Evolutionary conservation across 2,888 invertebrate species (phyloP).

Genomic region (Eurytoma adleriae): DNA sequence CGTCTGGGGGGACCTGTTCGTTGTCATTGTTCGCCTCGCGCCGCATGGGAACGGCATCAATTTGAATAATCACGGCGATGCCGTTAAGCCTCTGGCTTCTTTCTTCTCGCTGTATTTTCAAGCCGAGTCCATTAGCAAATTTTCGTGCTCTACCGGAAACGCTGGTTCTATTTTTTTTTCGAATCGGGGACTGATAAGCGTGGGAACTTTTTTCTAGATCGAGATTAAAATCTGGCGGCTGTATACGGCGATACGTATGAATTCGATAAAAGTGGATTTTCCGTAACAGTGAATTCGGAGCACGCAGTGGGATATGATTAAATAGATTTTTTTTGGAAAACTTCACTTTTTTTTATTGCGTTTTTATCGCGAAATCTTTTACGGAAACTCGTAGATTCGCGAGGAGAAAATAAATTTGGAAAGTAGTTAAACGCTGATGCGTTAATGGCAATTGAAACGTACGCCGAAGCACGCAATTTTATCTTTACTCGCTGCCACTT

Average conservation of each 20-base stretch:
- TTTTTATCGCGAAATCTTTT: too few species aligned
- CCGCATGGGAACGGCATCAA: conserved; percentile 40
- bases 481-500: too few species aligned
- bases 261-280: neutral
- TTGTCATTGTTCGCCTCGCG: neutral
- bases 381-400: too few species aligned
- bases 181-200: neutral
- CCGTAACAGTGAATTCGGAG: neutral
- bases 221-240: neutral
- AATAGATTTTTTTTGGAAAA: too few species aligned
- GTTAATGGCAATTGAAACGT: too few species aligned
- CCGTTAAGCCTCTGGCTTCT: conserved; percentile 3
- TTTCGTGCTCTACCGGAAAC: neutral
- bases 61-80: conserved; percentile 39
- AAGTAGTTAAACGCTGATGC: too few species aligned
- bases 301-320: too few species aligned
- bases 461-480: too few species aligned
- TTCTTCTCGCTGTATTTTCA: conserved; percentile 5
- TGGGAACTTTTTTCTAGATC: conserved; percentile 7
- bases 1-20: too few species aligned
- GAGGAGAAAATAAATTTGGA: too few species aligned
- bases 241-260: conserved; percentile 10
- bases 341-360: too few species aligned
- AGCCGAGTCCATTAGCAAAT: conserved; percentile 17
- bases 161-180: conserved; percentile 13